These are phyloP conservation scores for Corythoichthys intestinalis DNA, from an alignment of 2,113 vertebrate genomes.

Conservation along the genomic window DNA sequence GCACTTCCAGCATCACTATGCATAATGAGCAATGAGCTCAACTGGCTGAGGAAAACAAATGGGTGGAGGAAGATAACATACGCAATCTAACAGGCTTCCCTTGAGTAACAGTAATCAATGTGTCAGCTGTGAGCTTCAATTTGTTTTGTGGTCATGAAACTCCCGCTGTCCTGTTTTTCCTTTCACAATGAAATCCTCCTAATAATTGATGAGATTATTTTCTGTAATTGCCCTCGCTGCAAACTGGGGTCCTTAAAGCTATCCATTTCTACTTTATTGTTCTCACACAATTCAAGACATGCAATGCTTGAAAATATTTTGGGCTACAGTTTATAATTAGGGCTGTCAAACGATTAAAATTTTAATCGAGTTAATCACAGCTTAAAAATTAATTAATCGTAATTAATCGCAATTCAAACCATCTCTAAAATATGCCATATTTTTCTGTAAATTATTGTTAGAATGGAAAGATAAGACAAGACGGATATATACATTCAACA, in stretches of 20 bases:
- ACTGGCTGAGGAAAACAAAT: neutral
- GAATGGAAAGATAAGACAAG: too few species aligned
- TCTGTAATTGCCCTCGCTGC: neutral
- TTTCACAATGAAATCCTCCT: neutral
- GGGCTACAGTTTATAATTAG: too few species aligned
- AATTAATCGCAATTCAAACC: too few species aligned
- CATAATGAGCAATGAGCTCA: neutral
- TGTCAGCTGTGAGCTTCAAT: neutral
- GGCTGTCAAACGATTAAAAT: too few species aligned
- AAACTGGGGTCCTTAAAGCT: neutral
- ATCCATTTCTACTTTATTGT: neutral
- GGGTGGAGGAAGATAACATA: neutral
- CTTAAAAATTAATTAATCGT: too few species aligned
- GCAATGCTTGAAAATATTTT: too few species aligned
- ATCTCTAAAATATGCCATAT: too few species aligned
- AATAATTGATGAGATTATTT: slow-evolving; percentile 5
- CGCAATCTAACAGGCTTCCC: slow-evolving; percentile 12
- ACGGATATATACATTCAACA: too few species aligned
- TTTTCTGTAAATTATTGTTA: too few species aligned
- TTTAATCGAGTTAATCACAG: too few species aligned
- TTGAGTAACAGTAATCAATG: slow-evolving; percentile 12
- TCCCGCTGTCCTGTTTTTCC: slow-evolving; percentile 1
- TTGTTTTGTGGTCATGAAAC: neutral
- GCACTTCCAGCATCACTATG: neutral
- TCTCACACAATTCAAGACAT: too few species aligned